Percentiles rank a stretch among this genome's conserved stretches.
Conservation (phyloP, 2,797 vertebrate species). For the Vireo griseus region DNA sequence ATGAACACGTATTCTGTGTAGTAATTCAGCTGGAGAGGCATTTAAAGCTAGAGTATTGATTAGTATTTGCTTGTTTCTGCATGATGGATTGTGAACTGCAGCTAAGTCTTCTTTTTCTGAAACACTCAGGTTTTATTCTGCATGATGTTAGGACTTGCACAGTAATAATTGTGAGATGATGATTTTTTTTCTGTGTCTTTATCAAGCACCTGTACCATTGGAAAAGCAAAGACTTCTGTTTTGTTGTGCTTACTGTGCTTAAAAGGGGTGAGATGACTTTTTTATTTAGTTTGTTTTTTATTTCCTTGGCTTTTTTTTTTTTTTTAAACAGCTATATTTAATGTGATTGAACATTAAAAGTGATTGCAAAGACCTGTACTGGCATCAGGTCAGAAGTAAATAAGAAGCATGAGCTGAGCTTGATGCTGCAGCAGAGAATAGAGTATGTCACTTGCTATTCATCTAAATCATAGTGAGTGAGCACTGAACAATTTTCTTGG, state of each 20-base stretch:
- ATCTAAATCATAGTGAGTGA: background rate
- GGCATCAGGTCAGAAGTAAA: background rate
- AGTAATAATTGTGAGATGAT: background rate
- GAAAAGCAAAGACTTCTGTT: background rate
- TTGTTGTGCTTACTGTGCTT: background rate
- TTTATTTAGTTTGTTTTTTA: background rate
- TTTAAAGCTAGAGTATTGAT: constrained; percentile 58
- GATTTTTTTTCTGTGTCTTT: background rate
- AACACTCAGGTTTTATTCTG: background rate
- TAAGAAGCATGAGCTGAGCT: background rate
- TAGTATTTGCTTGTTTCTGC: constrained; percentile 50
- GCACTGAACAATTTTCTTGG: background rate
- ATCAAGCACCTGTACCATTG: background rate
- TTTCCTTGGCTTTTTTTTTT: background rate
- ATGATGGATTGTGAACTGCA: constrained; percentile 48
- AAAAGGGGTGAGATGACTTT: background rate
- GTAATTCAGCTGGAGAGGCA: constrained; percentile 21
- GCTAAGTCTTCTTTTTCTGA: constrained; percentile 21
- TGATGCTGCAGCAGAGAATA: background rate
- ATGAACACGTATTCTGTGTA: background rate
- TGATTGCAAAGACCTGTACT: background rate
- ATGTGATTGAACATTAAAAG: background rate
- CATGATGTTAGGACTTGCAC: background rate
- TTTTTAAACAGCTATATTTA: background rate
- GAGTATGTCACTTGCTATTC: background rate